Percentiles rank a stretch among this genome's conserved stretches.
Evolutionary conservation across 2,888 invertebrate genomes (phyloP).

Genomic region (Epistrophe eligans): DNA sequence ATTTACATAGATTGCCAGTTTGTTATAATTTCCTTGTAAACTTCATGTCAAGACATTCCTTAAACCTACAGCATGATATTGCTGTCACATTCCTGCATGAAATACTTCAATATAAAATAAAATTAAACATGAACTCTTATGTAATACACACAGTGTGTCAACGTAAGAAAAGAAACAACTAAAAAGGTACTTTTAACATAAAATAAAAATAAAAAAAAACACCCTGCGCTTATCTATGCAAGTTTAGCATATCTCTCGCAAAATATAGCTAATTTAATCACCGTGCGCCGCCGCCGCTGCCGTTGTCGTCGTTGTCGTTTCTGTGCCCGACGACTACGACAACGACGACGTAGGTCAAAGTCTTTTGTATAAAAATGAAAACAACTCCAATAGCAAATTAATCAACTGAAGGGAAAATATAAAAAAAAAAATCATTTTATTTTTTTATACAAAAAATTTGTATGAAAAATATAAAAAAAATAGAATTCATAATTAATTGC

Average conservation of each 20-base stretch:
- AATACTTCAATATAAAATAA: constrained; percentile 12
- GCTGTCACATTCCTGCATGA: constrained; percentile 37
- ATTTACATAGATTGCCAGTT: neutral
- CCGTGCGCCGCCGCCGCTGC: neutral
- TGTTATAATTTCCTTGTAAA: constrained; percentile 8
- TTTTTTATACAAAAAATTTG: neutral
- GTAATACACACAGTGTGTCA: constrained; percentile 11
- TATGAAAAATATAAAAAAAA: constrained; percentile 14
- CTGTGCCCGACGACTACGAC: constrained; percentile 5
- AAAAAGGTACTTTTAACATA: constrained; percentile 8
- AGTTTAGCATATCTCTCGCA: constrained; percentile 53
- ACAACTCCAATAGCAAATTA: constrained; percentile 71
- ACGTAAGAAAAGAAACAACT: neutral
- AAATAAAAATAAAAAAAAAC: neutral
- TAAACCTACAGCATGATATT: neutral
- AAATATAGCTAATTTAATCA: constrained; percentile 33
- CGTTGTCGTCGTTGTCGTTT: neutral
- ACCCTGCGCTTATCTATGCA: constrained; percentile 48
- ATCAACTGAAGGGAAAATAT: constrained; percentile 55
- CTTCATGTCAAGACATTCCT: constrained; percentile 29
- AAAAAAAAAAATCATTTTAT: neutral
- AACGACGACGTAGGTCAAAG: constrained; percentile 57
- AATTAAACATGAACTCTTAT: constrained; percentile 22
- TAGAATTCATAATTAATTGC: constrained; percentile 68
- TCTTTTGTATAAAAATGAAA: constrained; percentile 72